A percentile compares a stretch with the other conserved stretches of the same genome.
These are phyloP conservation scores for Bursaphelenchus okinawaensis DNA, from an alignment of 2,888 invertebrate species.

Conservation along the genomic window DNA sequence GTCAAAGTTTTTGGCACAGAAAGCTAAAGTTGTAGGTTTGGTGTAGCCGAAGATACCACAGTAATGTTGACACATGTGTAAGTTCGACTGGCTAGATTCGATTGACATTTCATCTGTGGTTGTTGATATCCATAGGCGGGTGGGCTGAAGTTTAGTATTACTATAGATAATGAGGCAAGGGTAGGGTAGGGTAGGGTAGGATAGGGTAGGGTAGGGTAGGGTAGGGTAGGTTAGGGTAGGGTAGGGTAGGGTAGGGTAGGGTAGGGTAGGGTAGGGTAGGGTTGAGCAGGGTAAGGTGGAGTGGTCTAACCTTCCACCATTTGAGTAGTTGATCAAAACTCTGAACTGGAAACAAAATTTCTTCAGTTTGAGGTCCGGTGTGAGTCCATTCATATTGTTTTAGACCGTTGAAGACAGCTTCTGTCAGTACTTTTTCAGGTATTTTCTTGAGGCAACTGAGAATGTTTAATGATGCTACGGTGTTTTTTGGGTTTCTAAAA, in stretches of 20 bases:
- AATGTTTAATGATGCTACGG: too few relatives aligned
- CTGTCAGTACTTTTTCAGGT: not conserved
- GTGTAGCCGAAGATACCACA: not conserved
- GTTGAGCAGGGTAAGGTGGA: too few relatives aligned
- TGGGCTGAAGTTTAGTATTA: not conserved
- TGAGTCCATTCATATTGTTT: not conserved
- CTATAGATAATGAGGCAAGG: too few relatives aligned
- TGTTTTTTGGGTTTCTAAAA: too few relatives aligned
- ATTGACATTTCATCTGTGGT: not conserved
- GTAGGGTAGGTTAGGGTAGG: too few relatives aligned
- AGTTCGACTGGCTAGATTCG: not conserved
- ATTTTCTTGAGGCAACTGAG: not conserved
- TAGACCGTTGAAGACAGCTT: not conserved
- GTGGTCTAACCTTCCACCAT: not conserved
- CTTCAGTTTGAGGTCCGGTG: not conserved
- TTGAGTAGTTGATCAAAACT: not conserved
- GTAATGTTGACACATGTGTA: not conserved
- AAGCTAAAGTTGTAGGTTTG: not conserved
- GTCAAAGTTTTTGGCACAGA: not conserved
- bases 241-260: too few relatives aligned
- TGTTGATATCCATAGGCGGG: not conserved
- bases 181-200: too few relatives aligned
- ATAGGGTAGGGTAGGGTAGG: too few relatives aligned
- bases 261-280: too few relatives aligned
- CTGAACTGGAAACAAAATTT: not conserved